phyloP scores from a whole-genome alignment of 2,888 invertebrate genomes.

The Epinotia brunnichana region DNA sequence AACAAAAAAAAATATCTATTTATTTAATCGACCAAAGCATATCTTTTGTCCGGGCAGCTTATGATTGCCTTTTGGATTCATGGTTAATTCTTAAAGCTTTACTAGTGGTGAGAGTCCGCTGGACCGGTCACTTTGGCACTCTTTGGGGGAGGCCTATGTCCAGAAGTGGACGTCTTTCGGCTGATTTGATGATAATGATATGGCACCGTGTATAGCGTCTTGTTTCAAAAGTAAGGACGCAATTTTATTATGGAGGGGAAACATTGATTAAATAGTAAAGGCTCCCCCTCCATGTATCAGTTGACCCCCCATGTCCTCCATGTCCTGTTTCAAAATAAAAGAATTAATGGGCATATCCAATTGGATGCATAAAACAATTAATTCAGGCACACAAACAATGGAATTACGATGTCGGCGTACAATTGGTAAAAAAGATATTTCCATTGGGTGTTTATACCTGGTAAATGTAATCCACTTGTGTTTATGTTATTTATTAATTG shows the following conservation, averaged over 20 bases:
- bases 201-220: too few species aligned
- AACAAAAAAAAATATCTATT: too few species aligned
- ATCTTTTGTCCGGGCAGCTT: too few species aligned
- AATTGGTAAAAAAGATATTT: slow-evolving; percentile 29
- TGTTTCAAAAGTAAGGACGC: background rate
- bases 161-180: too few species aligned
- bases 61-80: too few species aligned
- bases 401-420: slow-evolving; percentile 33
- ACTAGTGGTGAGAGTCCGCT: too few species aligned
- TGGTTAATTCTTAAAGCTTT: too few species aligned
- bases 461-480: slow-evolving; percentile 21
- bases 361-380: slow-evolving; percentile 28
- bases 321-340: slow-evolving; percentile 34
- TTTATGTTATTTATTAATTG: slow-evolving; percentile 30
- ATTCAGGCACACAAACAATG: slow-evolving; percentile 38
- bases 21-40: too few species aligned
- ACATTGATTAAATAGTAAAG: slow-evolving; percentile 26
- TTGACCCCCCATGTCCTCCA: too few species aligned
- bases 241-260: slow-evolving; percentile 20
- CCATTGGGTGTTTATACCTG: slow-evolving; percentile 5
- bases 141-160: too few species aligned
- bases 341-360: slow-evolving; percentile 23
- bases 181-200: too few species aligned
- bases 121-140: too few species aligned
- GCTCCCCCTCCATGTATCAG: slow-evolving; percentile 22